Base-by-base conservation (phyloP, 2,888 invertebrate species). In the Hirudinaria manillensis region DNA sequence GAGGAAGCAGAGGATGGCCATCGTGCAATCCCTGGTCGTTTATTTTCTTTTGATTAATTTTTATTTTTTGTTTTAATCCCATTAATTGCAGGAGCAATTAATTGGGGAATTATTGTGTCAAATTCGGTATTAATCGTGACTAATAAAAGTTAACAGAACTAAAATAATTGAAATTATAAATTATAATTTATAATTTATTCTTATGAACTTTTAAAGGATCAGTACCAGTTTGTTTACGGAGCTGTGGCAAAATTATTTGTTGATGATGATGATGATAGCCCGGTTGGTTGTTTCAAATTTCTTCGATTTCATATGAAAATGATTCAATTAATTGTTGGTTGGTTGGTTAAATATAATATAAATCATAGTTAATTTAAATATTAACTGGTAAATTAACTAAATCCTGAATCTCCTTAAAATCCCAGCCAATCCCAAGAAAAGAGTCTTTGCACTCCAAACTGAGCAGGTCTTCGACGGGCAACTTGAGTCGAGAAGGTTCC, bases 141-240 rank as follows among this genome's bases (percentile, higher is more conserved):
- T 66, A 24, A 66, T 24, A 24, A 24, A 66, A 66, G 24, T 10
- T 66, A 16, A 16, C 24, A 19, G 24, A 66, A 66, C 13, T 16
- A 66, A 66, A 66, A 13, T 66, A 10, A 24, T 27, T 66, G 10
- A 27, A 66, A 66, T 66, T 24, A 10, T 10, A 19, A 10, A n/a
- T n/a, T n/a, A n/a, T n/a, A n/a, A n/a, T n/a, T n/a, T n/a, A n/a
- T n/a, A n/a, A n/a, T n/a, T 24, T 45, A 21, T 61, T 61, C 10
- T 61, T 29, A 13, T 61, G n/a, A 24, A 61, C 61, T 29, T 61
- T 61, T 61, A 29, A 24, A 85, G 84, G 88, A 88, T 77, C 89
- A 89, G 81, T 89, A 88, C 82, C 85, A 87, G 70, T 84, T 88
- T 75, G 88, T 88, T 7, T 88, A 88, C 81, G 84, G 87, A 77